phyloP scores from a whole-genome alignment of 2,888 invertebrate species.

The Agrenia bidenticulata region DNA sequence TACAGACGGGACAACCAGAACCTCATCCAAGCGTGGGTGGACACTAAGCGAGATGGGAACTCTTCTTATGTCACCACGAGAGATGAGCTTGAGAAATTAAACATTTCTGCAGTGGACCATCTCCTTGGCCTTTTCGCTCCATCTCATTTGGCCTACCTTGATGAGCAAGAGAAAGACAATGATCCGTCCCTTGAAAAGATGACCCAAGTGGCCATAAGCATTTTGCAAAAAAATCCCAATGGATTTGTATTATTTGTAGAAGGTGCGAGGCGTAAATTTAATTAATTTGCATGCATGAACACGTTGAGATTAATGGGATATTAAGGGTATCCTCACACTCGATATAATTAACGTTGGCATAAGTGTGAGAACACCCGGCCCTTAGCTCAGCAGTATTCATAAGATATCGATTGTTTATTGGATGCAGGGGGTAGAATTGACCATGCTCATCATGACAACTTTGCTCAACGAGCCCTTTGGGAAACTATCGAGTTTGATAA shows the following conservation, averaged over 20 bases:
- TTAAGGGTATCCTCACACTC: too few species aligned
- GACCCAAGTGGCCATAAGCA: slow-evolving; percentile 72
- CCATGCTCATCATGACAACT: slow-evolving; percentile 71
- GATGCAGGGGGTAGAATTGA: slow-evolving; percentile 57
- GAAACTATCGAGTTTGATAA: slow-evolving; percentile 76
- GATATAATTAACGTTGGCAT: too few species aligned
- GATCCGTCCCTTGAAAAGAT: slow-evolving; percentile 75
- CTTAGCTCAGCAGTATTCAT: neutral
- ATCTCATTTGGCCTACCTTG: slow-evolving; percentile 36
- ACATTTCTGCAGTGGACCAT: slow-evolving; percentile 63
- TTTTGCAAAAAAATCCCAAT: slow-evolving; percentile 65
- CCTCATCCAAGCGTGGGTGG: slow-evolving; percentile 67
- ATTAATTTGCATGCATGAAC: too few species aligned
- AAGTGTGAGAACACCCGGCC: neutral
- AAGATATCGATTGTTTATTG: neutral
- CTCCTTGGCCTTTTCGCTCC: slow-evolving; percentile 62
- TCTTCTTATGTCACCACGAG: slow-evolving; percentile 63
- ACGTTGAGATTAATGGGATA: too few species aligned
- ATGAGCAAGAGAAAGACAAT: slow-evolving; percentile 21
- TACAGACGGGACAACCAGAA: slow-evolving; percentile 66
- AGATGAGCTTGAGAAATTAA: slow-evolving; percentile 60
- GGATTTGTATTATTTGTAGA: slow-evolving; percentile 78
- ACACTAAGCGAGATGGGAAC: slow-evolving; percentile 49
- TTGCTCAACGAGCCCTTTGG: slow-evolving; percentile 68
- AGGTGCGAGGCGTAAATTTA: too few species aligned